Conservation (phyloP, 2,888 invertebrate genomes). For the Linnaemya tessellans region DNA sequence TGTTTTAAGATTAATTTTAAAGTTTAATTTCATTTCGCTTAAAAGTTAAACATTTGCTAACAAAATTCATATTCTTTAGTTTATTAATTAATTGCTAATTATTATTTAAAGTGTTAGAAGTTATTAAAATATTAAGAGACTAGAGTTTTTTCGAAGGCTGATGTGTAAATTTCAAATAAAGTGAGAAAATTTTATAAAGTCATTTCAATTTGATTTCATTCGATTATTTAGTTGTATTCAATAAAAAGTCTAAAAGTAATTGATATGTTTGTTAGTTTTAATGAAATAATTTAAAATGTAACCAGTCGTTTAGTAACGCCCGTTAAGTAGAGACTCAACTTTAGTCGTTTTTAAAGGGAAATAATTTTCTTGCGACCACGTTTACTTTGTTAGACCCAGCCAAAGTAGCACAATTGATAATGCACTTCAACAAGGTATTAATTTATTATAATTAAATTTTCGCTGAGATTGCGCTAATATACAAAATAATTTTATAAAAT, state of each 20-base stretch:
- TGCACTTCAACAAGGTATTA: too few relatives aligned
- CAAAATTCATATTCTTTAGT: not conserved
- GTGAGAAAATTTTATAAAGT: constrained; percentile 5
- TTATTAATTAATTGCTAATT: constrained; percentile 27
- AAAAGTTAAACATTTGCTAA: constrained; percentile 41
- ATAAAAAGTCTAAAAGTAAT: constrained; percentile 52
- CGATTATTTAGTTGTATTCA: constrained; percentile 12
- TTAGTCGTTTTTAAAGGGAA: too few relatives aligned
- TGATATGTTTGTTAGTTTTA: constrained; percentile 55
- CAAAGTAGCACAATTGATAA: too few relatives aligned
- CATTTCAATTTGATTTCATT: constrained; percentile 17
- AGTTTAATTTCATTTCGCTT: constrained; percentile 26
- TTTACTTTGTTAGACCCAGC: too few relatives aligned
- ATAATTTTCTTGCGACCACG: too few relatives aligned
- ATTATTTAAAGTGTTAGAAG: constrained; percentile 24
- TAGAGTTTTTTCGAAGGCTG: not conserved
- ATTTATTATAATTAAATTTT: too few relatives aligned
- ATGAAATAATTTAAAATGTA: constrained; percentile 22
- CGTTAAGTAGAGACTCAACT: too few relatives aligned
- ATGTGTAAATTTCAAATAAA: constrained; percentile 10
- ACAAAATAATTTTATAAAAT: too few relatives aligned
- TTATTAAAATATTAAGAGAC: constrained; percentile 7
- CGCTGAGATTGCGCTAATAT: too few relatives aligned
- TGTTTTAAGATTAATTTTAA: constrained; percentile 16
- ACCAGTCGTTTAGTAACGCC: not conserved